Conservation (phyloP, 2,797 vertebrate species). For the Falco berigora region DNA sequence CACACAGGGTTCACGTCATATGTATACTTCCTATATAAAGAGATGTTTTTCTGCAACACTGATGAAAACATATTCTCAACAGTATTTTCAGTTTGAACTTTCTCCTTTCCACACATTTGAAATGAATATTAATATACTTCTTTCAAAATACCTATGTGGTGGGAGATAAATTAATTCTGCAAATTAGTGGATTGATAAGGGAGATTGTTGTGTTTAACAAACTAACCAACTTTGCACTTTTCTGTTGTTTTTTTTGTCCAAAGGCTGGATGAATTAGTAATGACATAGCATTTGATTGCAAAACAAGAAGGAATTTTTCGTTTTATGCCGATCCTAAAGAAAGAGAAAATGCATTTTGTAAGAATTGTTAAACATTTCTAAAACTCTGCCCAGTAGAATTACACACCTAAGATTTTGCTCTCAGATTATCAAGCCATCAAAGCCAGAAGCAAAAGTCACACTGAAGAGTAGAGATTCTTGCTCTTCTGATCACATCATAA, state of each 20-base stretch:
- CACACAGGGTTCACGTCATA: not conserved
- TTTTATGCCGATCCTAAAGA: not conserved
- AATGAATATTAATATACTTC: not conserved
- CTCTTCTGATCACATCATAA: not conserved
- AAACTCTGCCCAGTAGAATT: not conserved
- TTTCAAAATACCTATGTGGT: not conserved
- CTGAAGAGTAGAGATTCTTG: not conserved
- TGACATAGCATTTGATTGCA: not conserved
- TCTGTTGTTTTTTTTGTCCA: not conserved
- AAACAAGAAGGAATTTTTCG: not conserved
- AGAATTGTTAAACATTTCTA: not conserved
- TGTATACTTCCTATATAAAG: not conserved
- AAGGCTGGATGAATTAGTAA: not conserved
- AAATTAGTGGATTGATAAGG: not conserved
- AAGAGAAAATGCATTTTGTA: not conserved
- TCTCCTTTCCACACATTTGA: not conserved
- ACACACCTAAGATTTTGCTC: not conserved
- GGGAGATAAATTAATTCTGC: not conserved
- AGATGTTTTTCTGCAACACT: not conserved
- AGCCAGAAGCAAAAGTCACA: not conserved
- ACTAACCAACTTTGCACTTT: not conserved
- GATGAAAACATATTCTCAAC: not conserved
- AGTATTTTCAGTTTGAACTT: not conserved
- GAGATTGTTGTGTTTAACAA: not conserved
- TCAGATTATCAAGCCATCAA: not conserved